Base-by-base conservation (phyloP, 1,140 invertebrate genomes). In the Lamellibrachia luymesi region DNA sequence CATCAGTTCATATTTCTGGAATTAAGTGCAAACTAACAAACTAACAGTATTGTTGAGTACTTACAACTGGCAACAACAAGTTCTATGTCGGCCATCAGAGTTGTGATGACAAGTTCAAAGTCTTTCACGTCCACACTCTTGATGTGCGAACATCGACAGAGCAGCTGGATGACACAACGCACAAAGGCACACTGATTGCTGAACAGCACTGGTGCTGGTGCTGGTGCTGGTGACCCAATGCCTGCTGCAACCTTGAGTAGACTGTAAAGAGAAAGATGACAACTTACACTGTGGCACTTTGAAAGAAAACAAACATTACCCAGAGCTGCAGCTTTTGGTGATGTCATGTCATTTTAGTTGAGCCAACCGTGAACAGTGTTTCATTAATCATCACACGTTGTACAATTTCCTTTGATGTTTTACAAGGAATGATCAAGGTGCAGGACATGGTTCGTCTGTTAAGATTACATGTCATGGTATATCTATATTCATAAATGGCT, bases 11-110 rank as follows among this genome's bases (percentile, higher is more conserved):
- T 17, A 2, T 8, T 80, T 8, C 25, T 80, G 7, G 13, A 22
- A 80, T 80, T 80, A 80, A 22, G 0, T 17, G 6, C 25, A 22
- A 80, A 8, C 13, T 80, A 22, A 22, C 64, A 80, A 80, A 2
- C 64, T 80, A 80, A 8, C 64, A 80, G 8, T 38, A 80, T 17
- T 10, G 25, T 38, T 10, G 89, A 90, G 91, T 50, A 91, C 91
- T 92, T n/a, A 92, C 92, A 38, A 2, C 17, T 52, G 49, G 50
- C 92, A 92, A 97, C 96, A 13, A 97, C 96, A 5, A 95, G 95
- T 95, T 97, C 97, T 94, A 97, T 97, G 94, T 97, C 97, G 91
- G 97, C 97, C 22, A 97, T 94, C 95, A 97, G 96, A 92, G 96
- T 96, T 4, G 96, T 95, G 51, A 97, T 95, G 7, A 97, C 96